These are phyloP conservation scores for Astreopora myriophthalma DNA, from an alignment of 64 coral and sea anemone species.

Conservation along the genomic window DNA sequence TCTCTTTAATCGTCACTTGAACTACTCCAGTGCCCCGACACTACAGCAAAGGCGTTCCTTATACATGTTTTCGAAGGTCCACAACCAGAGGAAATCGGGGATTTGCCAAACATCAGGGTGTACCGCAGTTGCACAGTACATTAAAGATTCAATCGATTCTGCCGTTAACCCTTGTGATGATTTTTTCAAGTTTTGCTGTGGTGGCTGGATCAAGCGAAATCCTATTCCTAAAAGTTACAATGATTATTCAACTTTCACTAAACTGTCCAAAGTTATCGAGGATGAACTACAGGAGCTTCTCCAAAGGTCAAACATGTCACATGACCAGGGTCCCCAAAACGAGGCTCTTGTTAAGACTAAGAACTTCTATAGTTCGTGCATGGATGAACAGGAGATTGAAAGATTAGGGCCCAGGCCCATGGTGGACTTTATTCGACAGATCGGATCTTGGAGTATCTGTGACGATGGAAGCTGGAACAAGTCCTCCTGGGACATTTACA, in stretches of 20 bases:
- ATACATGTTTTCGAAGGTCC: conserved; percentile 36
- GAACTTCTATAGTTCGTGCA: conserved; percentile 81
- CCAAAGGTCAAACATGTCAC: conserved; percentile 10
- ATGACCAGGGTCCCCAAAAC: conserved; percentile 59
- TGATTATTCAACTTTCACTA: conserved; percentile 91
- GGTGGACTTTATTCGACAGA: conserved; percentile 74
- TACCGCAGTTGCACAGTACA: conserved; percentile 48
- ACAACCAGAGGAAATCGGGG: not conserved
- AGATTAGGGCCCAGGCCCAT: conserved; percentile 74
- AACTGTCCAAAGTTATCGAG: conserved; percentile 84
- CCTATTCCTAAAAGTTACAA: conserved; percentile 95
- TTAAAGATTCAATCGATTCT: conserved; percentile 60
- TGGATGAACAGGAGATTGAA: conserved; percentile 80
- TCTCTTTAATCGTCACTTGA: conserved; percentile 16
- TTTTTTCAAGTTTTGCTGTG: conserved; percentile 84
- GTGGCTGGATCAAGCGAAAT: conserved; percentile 77
- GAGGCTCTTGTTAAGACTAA: conserved; percentile 85
- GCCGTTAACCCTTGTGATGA: conserved; percentile 75
- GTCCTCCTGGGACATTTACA: conserved; percentile 75
- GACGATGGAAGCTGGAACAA: conserved; percentile 81
- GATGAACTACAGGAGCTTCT: conserved; percentile 58
- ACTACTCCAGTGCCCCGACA: not conserved
- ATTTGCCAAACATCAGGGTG: conserved; percentile 70
- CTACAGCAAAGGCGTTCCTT: not conserved
- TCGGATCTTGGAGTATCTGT: conserved; percentile 94